Conservation (phyloP, 2,113 vertebrate species). For the Podarcis cretensis region DNA sequence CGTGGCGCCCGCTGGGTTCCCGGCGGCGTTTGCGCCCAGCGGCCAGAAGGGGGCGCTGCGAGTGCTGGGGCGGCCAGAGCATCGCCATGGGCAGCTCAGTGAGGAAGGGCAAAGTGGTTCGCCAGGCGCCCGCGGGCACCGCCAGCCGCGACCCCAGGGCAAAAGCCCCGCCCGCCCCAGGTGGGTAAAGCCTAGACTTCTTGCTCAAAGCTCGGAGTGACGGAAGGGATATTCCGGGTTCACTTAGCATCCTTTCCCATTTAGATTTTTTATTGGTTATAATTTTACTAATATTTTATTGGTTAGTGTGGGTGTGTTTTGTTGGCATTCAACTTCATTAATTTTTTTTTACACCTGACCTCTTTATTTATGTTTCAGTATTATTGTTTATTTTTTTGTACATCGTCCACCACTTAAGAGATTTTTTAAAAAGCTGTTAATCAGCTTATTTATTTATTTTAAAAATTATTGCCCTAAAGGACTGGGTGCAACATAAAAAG, state of each 20-base stretch:
- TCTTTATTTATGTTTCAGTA: too few relatives aligned
- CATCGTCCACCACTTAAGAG: too few relatives aligned
- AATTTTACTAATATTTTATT: too few relatives aligned
- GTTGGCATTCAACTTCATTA: too few relatives aligned
- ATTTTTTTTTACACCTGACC: too few relatives aligned
- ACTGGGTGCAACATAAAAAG: not conserved
- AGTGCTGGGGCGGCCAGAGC: not conserved
- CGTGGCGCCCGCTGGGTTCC: not conserved
- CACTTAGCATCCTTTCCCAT: not conserved
- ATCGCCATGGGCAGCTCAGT: conserved; percentile 10
- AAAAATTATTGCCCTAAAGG: not conserved
- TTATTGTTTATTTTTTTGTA: too few relatives aligned
- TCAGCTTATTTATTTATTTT: not conserved
- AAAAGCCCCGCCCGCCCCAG: not conserved
- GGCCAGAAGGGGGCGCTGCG: conserved; percentile 1
- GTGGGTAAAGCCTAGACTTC: not conserved
- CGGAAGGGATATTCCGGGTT: not conserved
- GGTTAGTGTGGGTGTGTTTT: too few relatives aligned
- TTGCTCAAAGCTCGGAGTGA: not conserved
- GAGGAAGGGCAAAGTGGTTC: not conserved
- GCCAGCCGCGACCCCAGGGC: not conserved
- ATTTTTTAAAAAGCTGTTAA: not conserved
- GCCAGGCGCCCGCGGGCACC: not conserved
- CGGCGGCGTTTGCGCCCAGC: not conserved
- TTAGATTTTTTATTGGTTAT: too few relatives aligned